Evolutionary conservation across 2,113 vertebrate species (phyloP).

Genomic region (Alexandromys fortis): DNA sequence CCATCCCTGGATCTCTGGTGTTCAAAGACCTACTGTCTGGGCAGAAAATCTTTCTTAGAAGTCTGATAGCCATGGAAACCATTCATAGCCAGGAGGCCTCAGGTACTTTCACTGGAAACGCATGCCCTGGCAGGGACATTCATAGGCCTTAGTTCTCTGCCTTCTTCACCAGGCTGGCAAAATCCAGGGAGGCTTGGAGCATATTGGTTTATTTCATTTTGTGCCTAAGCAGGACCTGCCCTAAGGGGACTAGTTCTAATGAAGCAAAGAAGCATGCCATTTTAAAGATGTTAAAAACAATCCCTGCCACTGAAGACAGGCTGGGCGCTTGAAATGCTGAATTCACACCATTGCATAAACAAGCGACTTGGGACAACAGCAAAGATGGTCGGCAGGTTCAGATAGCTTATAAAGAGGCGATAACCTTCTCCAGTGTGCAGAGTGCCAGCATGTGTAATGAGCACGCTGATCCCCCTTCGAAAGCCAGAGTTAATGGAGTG

Average conservation of each 20-base stretch:
- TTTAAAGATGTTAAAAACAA: constrained; percentile 84
- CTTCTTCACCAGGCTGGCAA: constrained; percentile 43
- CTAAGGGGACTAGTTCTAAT: constrained; percentile 84
- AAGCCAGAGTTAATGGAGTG: constrained; percentile 66
- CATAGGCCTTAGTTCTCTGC: constrained; percentile 61
- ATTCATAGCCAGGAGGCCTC: constrained; percentile 78
- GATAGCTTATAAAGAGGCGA: constrained; percentile 55
- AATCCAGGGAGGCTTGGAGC: constrained; percentile 66
- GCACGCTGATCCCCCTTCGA: constrained; percentile 56
- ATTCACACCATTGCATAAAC: constrained; percentile 68
- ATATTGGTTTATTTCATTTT: constrained; percentile 75
- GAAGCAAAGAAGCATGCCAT: constrained; percentile 82
- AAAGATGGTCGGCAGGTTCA: constrained; percentile 29
- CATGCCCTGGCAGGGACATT: constrained; percentile 73
- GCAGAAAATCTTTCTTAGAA: constrained; percentile 88
- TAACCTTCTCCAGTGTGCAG: constrained; percentile 66
- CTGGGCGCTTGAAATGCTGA: constrained; percentile 67
- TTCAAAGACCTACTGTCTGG: constrained; percentile 87
- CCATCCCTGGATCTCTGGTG: constrained; percentile 74
- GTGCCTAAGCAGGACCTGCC: constrained; percentile 77
- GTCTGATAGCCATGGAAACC: constrained; percentile 79
- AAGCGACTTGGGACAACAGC: constrained; percentile 70
- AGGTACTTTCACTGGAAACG: constrained; percentile 73
- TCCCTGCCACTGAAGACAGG: constrained; percentile 63
- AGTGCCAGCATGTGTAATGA: constrained; percentile 66